Conservation (phyloP, 2,113 vertebrate genomes). For the Urocitellus parryii region DNA sequence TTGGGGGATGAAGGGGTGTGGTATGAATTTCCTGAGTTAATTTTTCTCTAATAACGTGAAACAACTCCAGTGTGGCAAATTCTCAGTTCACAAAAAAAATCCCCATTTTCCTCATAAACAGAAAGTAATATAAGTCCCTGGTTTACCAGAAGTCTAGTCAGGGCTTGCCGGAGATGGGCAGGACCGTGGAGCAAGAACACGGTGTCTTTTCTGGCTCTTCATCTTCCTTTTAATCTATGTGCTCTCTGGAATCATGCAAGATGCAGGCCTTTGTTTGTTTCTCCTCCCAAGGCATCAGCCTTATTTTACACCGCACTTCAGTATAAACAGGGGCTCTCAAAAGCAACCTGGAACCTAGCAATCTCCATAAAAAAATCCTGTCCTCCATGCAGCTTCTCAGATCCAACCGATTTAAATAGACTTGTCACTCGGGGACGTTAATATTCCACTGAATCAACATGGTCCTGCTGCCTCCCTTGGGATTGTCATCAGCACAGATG, state of each 20-base stretch:
- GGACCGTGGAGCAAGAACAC: rapidly evolving
- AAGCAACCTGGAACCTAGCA: not conserved
- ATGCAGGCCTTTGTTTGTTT: not conserved
- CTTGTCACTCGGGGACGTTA: not conserved
- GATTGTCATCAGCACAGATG: not conserved
- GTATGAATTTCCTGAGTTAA: not conserved
- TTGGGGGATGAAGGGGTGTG: too few relatives aligned
- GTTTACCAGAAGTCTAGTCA: not conserved
- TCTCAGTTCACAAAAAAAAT: not conserved
- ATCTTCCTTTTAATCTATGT: not conserved
- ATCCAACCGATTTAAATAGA: slow-evolving; percentile 52
- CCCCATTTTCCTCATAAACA: not conserved
- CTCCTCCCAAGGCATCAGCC: not conserved
- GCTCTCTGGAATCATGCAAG: not conserved
- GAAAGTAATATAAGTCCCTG: not conserved
- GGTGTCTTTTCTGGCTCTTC: rapidly evolving
- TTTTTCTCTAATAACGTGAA: not conserved
- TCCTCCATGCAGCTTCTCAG: not conserved
- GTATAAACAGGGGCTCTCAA: not conserved
- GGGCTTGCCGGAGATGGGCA: not conserved
- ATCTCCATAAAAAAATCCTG: not conserved
- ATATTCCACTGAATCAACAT: slow-evolving; percentile 52
- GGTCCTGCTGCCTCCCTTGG: not conserved
- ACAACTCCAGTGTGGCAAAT: not conserved
- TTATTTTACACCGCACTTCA: not conserved